phyloP scores from a whole-genome alignment of 2,113 vertebrate genomes.

The Pitta sordida region DNA sequence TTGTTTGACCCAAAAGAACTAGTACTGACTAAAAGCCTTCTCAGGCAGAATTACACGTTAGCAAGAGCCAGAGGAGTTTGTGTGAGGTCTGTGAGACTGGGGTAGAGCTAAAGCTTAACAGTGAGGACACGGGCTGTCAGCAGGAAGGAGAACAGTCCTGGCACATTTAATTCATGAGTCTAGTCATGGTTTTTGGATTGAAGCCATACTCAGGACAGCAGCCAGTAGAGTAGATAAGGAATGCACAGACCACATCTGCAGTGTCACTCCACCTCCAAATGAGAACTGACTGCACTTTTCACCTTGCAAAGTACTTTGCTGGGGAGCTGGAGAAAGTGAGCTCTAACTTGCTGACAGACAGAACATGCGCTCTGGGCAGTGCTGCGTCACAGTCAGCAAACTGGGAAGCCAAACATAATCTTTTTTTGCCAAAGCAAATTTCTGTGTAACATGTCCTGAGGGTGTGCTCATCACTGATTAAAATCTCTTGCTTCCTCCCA shows the following conservation, averaged over 20 bases:
- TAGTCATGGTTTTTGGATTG: neutral
- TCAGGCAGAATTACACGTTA: neutral
- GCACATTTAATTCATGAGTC: neutral
- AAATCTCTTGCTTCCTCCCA: neutral
- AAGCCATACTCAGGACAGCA: neutral
- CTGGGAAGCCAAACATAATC: neutral
- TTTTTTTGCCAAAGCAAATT: neutral
- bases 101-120: neutral
- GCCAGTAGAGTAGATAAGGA: neutral
- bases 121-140: neutral
- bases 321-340: neutral
- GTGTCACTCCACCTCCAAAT: neutral
- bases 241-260: neutral
- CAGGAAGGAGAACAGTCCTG: neutral
- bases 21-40: neutral
- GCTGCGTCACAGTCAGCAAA: fast-evolving
- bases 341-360: neutral
- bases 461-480: neutral
- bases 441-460: neutral
- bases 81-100: neutral
- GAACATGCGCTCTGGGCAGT: neutral
- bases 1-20: neutral
- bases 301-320: neutral
- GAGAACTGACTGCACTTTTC: neutral
- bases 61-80: neutral